Conservation (phyloP, 1,140 invertebrate species). For the Anastatus disparis region DNA sequence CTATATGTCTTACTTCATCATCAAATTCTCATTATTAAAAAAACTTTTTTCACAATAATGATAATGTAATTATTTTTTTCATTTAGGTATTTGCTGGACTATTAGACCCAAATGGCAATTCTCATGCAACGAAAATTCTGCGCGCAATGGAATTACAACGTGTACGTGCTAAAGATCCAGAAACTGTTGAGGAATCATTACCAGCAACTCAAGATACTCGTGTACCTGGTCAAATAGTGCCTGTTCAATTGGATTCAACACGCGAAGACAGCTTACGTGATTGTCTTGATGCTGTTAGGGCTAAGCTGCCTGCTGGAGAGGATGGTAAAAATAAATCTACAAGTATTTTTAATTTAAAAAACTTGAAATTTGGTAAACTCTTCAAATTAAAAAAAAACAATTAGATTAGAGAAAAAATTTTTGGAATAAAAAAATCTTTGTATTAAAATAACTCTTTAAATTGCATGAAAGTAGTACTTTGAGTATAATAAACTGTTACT, state of each 20-base stretch:
- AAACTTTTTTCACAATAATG: neutral
- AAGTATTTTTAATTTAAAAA: too few relatives aligned
- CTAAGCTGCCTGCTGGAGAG: conserved; percentile 83
- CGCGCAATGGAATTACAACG: conserved; percentile 68
- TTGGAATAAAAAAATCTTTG: too few relatives aligned
- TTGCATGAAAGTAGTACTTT: too few relatives aligned
- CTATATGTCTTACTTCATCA: too few relatives aligned
- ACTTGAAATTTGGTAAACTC: too few relatives aligned
- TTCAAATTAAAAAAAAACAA: too few relatives aligned
- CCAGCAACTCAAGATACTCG: conserved; percentile 49
- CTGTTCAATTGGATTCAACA: conserved; percentile 80
- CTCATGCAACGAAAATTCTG: conserved; percentile 71
- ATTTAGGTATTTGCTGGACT: conserved; percentile 78
- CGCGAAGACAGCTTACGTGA: conserved; percentile 82
- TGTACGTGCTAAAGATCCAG: conserved; percentile 60
- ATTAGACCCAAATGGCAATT: conserved; percentile 48
- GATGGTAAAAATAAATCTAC: conserved; percentile 79
- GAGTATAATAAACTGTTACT: too few relatives aligned
- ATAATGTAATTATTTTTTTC: neutral
- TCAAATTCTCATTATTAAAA: neutral
- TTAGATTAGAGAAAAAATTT: too few relatives aligned
- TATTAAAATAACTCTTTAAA: too few relatives aligned
- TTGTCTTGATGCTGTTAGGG: conserved; percentile 79
- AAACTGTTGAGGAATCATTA: conserved; percentile 47
- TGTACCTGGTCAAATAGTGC: conserved; percentile 71